Evolutionary conservation across 2,113 vertebrate species (phyloP), one percentile per base, ranked within the genome.

Genomic region (Catharus minimus): DNA sequence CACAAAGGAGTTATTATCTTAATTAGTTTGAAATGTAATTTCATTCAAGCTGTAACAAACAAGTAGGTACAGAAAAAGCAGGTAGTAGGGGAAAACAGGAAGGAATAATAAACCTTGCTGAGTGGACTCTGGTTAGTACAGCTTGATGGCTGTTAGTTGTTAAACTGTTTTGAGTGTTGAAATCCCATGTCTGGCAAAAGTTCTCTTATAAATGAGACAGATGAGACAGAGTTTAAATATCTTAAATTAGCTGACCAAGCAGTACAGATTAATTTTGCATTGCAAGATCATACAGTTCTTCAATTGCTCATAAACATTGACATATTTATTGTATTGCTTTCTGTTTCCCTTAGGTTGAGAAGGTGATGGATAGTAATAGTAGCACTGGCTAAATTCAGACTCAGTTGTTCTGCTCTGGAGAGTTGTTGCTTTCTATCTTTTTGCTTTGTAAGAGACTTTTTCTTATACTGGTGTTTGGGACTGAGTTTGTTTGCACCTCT

Each of bases 21-120:
- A 92, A 95, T 93, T 84, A 92, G 66, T 66, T 93, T 73, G 86
- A 58, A 76, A 74, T 27, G 55, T 82, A 84, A 93, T 92, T 94
- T 77, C 89, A 93, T 94, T 88, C 49, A 78, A 79, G 77, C 61
- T 84, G 62, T 86, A 95, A 75, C 62, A 82, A 93, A 78, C 66
- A 82, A 89, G 58, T 77, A 46, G 30, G 43, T 68, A 39, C 30
- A 47, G 57, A 82, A 83, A 72, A 82, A 82, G 20, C 26, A 92
- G 60, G 69, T 81, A 14, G 38, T 72, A 22, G 56, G 36, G 57
- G 74, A 65, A 66, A 84, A 44, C 27, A 50, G 50, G 33, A 27
- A 33, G 32, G 56, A 39, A 14, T 53, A 57, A 74, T 88, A 58
- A 92, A 13, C 58, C 26, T 62, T 8, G 7, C 57, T 65, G 58